Percentiles rank a stretch among this genome's conserved stretches.
Conservation (phyloP, 2,888 invertebrate species). For the Tortricodes alternella region DNA sequence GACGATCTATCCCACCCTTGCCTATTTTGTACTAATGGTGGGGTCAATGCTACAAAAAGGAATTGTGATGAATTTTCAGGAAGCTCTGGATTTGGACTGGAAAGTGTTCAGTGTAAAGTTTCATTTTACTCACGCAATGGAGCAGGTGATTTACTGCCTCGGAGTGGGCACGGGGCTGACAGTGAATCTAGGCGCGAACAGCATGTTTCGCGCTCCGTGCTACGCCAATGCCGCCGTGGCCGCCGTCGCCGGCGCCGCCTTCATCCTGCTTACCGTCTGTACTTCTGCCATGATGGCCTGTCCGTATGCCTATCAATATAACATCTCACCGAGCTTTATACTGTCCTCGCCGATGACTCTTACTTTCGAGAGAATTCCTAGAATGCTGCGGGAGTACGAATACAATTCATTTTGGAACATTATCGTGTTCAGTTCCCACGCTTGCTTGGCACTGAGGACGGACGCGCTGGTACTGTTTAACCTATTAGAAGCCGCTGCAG, state of each 20-base stretch:
- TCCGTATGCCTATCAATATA: conserved; percentile 56
- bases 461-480: conserved; percentile 49
- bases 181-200: conserved; percentile 52
- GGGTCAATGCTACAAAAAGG: conserved; percentile 72
- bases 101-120: conserved; percentile 42
- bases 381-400: conserved; percentile 53
- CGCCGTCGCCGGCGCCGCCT: conserved; percentile 43
- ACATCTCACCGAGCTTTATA: conserved; percentile 39
- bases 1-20: conserved; percentile 47
- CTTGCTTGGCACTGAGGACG: conserved; percentile 46
- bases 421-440: conserved; percentile 48
- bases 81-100: conserved; percentile 58
- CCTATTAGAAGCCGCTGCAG: conserved; percentile 48
- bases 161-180: conserved; percentile 60
- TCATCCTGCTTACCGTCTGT: conserved; percentile 46
- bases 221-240: conserved; percentile 60
- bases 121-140: conserved; percentile 43
- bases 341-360: conserved; percentile 44
- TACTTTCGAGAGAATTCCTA: conserved; percentile 61
- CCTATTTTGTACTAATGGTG: conserved; percentile 51
- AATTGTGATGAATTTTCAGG: conserved; percentile 52
- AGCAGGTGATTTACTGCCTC: conserved; percentile 49
- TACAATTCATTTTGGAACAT: conserved; percentile 51
- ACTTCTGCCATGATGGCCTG: conserved; percentile 60
- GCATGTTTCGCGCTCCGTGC: conserved; percentile 61